A percentile compares a stretch with the other conserved stretches of the same genome.
These are phyloP conservation scores for Helarctos malayanus DNA, from an alignment of 2,797 vertebrate genomes.

Conservation along the genomic window DNA sequence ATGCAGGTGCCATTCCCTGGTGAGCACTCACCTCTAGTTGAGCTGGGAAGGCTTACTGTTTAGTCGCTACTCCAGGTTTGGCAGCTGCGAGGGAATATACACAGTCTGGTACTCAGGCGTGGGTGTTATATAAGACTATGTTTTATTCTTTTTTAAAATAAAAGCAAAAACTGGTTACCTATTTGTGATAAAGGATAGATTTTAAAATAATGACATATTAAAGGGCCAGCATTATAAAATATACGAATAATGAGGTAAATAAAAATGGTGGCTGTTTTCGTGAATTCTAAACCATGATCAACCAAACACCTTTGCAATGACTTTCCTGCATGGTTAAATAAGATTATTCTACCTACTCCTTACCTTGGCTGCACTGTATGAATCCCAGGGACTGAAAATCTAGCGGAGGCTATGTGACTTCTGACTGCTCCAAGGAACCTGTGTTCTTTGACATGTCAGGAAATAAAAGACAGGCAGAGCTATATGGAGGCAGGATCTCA, in stretches of 20 bases:
- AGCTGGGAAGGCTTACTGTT: background rate
- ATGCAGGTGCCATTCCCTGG: too few species aligned
- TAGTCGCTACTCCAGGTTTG: background rate
- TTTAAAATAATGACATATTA: background rate
- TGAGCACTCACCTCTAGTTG: too few species aligned
- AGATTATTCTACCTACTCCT: background rate
- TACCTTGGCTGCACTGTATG: background rate
- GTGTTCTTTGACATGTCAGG: background rate
- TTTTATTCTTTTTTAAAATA: background rate
- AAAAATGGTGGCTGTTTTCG: background rate
- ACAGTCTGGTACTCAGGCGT: background rate
- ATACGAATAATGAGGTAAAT: background rate
- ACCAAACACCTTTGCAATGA: background rate
- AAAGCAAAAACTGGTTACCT: background rate
- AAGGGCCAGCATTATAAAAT: background rate
- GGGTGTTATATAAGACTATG: background rate
- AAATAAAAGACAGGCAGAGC: background rate
- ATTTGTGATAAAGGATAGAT: background rate
- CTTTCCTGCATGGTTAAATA: background rate
- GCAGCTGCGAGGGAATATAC: background rate
- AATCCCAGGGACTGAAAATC: background rate
- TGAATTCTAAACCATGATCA: background rate
- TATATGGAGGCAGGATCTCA: background rate
- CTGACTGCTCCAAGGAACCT: background rate
- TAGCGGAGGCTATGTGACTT: background rate